Evolutionary conservation across 2,888 invertebrate genomes (phyloP).

Genomic region (Ommatoiulus sabulosus): DNA sequence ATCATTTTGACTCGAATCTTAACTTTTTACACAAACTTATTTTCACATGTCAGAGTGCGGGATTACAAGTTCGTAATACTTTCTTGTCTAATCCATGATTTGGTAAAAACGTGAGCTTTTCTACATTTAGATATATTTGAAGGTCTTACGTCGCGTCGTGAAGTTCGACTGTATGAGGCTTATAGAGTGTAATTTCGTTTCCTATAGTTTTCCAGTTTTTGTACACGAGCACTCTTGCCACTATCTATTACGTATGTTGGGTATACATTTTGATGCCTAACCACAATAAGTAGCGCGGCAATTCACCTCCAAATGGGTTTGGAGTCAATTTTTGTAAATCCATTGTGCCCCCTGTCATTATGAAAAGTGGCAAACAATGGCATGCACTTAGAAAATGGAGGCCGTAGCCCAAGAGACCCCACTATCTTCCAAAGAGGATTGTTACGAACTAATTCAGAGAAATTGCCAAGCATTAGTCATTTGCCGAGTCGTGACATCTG

Average conservation of each 20-base stretch:
- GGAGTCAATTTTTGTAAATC: slow-evolving; percentile 15
- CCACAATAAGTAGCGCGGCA: neutral
- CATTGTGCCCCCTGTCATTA: neutral
- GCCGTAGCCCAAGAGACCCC: neutral
- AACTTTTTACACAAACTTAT: too few species aligned
- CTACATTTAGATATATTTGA: too few species aligned
- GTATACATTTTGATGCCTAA: neutral
- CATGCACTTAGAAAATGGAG: slow-evolving; percentile 14
- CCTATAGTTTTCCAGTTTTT: too few species aligned
- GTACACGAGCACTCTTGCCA: neutral
- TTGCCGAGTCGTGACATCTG: neutral
- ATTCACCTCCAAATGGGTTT: slow-evolving; percentile 2
- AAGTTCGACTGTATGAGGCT: too few species aligned
- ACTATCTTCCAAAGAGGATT: neutral
- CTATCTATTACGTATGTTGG: neutral
- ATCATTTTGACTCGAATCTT: too few species aligned
- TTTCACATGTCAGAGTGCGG: too few species aligned
- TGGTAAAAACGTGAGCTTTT: too few species aligned
- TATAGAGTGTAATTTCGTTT: too few species aligned
- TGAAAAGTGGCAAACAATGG: slow-evolving; percentile 23
- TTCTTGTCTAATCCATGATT: too few species aligned
- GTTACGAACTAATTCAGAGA: neutral
- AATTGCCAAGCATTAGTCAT: slow-evolving; percentile 21
- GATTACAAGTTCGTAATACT: too few species aligned
- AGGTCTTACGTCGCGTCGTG: too few species aligned